Evolutionary conservation across 2,797 vertebrate species (phyloP).

Genomic region (Momotus momota): DNA sequence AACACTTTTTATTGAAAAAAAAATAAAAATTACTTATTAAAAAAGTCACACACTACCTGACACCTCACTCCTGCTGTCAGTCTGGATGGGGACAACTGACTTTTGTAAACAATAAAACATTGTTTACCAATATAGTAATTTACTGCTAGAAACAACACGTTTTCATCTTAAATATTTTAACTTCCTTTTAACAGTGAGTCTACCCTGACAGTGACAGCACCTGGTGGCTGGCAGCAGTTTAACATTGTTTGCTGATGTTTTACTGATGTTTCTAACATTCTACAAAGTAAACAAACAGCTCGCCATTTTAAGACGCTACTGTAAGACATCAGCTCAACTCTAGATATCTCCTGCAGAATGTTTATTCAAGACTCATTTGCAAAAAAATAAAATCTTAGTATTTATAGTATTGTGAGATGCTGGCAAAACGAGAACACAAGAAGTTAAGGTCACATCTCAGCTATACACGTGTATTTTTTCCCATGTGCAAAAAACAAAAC

Average conservation of each 20-base stretch:
- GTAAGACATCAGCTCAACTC: not conserved
- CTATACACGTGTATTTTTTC: not conserved
- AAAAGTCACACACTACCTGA: not conserved
- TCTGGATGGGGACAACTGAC: not conserved
- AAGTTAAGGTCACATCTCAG: not conserved
- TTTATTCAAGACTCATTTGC: not conserved
- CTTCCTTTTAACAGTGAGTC: not conserved
- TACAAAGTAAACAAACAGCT: not conserved
- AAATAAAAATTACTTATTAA: not conserved
- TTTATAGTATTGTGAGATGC: not conserved
- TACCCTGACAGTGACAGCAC: not conserved
- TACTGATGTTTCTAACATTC: not conserved
- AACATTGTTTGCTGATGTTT: not conserved
- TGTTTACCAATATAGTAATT: not conserved
- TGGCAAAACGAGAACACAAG: not conserved
- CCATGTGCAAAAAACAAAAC: not conserved
- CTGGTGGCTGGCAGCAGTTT: not conserved
- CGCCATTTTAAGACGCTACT: not conserved
- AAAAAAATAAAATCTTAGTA: not conserved
- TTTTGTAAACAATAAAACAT: not conserved
- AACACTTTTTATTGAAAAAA: not conserved
- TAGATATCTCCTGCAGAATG: not conserved
- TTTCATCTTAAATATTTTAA: not conserved
- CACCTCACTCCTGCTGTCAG: not conserved
- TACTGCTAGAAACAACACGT: not conserved